Percentiles rank a stretch among this genome's conserved stretches.
Conservation (phyloP, 2,113 vertebrate species). For the Oplegnathus fasciatus region DNA sequence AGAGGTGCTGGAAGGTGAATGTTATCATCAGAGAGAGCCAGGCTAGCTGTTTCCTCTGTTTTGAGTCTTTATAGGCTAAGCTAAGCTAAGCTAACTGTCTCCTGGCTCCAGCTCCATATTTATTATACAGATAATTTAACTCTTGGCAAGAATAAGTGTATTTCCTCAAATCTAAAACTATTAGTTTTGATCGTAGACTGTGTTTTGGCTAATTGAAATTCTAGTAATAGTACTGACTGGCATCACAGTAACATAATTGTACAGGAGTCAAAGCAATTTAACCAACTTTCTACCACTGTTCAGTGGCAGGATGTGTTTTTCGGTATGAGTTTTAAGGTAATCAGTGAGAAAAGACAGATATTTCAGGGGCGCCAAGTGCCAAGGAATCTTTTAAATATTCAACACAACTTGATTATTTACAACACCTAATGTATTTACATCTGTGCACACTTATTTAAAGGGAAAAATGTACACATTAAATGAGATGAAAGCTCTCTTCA, state of each 20-base stretch:
- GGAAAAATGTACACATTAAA: neutral
- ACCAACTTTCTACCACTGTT: neutral
- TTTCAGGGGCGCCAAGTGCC: neutral
- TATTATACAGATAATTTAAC: neutral
- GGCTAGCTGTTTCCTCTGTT: no score
- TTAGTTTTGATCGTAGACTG: neutral
- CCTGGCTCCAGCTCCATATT: neutral
- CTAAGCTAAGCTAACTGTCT: neutral
- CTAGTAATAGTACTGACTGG: neutral
- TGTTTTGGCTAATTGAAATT: neutral
- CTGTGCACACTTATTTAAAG: conserved; percentile 8
- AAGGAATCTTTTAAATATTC: conserved; percentile 2
- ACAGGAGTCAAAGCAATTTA: neutral
- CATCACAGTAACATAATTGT: neutral
- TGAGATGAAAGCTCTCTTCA: neutral
- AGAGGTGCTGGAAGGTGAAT: no score
- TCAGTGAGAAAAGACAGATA: neutral
- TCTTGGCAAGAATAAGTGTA: neutral
- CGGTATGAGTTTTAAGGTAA: neutral
- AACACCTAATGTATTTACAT: conserved; percentile 21
- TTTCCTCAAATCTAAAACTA: neutral
- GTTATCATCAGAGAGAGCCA: no score
- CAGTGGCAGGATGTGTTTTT: neutral
- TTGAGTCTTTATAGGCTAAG: neutral
- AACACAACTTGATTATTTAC: conserved; percentile 20